Evolutionary conservation across 2,113 vertebrate genomes (phyloP).

Genomic region (Prunella himalayana): DNA sequence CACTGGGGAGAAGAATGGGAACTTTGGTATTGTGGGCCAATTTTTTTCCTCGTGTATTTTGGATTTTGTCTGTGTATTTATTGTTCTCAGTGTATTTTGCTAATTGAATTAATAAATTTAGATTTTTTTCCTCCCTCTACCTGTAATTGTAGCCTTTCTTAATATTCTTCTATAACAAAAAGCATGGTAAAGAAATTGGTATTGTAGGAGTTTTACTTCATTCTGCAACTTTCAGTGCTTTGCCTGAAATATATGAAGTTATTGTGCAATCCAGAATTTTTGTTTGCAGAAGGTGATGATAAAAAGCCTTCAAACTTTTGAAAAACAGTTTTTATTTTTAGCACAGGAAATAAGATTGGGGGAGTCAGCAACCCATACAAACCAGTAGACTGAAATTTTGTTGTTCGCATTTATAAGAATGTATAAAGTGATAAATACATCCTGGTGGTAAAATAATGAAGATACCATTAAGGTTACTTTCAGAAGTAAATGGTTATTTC

Average conservation of each 20-base stretch:
- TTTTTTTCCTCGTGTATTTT: not conserved
- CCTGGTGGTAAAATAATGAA: not conserved
- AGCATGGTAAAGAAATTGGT: not conserved
- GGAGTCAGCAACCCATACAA: not conserved
- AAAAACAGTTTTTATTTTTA: conserved; percentile 24
- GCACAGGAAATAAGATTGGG: not conserved
- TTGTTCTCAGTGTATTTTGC: not conserved
- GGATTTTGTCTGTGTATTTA: not conserved
- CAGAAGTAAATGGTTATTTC: not conserved
- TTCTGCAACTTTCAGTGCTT: not conserved
- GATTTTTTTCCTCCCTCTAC: not conserved
- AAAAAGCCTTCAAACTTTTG: conserved; percentile 14
- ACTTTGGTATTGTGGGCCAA: not conserved
- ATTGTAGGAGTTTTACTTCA: not conserved
- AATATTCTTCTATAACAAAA: conserved; percentile 1
- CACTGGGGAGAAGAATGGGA: not conserved
- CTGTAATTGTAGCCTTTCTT: not conserved
- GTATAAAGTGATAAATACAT: not conserved
- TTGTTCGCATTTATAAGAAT: not conserved
- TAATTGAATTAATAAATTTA: not conserved
- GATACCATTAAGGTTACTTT: not conserved
- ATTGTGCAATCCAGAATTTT: not conserved
- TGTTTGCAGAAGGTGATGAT: not conserved
- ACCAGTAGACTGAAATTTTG: not conserved
- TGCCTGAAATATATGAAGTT: not conserved